Evolutionary conservation across 2,113 vertebrate species (phyloP).

Genomic region (Myrmecobius fasciatus): DNA sequence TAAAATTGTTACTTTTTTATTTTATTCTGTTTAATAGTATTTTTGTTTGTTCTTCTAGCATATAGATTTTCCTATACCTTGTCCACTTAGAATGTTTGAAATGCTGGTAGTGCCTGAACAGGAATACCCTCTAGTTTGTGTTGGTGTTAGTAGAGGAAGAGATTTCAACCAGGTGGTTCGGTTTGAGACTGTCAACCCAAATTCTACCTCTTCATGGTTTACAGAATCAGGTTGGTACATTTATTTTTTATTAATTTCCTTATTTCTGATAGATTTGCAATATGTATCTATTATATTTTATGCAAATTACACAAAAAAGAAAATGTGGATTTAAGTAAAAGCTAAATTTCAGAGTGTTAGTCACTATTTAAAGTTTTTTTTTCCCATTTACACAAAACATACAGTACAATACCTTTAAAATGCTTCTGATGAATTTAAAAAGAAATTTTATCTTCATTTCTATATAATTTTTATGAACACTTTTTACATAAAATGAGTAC

Average conservation of each 20-base stretch:
- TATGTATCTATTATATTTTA: not conserved
- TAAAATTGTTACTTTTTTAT: constrained; percentile 14
- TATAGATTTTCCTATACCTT: constrained; percentile 97
- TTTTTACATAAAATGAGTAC: constrained; percentile 23
- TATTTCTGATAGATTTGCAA: constrained; percentile 47
- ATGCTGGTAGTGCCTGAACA: constrained; percentile 98
- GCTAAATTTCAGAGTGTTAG: not conserved
- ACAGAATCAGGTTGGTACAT: constrained; percentile 92
- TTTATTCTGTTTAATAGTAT: constrained; percentile 37
- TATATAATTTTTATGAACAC: not conserved
- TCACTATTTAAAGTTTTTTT: not conserved
- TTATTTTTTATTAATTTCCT: constrained; percentile 50
- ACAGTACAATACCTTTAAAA: not conserved
- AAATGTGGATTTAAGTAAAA: not conserved
- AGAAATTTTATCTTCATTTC: not conserved
- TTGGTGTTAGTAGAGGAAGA: constrained; percentile 95
- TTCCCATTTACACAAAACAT: not conserved
- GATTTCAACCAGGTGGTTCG: constrained; percentile 96
- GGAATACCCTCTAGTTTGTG: constrained; percentile 96
- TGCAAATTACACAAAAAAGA: constrained; percentile 9
- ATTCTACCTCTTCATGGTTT: constrained; percentile 95
- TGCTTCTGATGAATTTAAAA: not conserved
- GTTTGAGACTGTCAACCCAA: constrained; percentile 98
- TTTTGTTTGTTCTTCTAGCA: constrained; percentile 85
- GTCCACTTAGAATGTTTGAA: constrained; percentile 96